Conservation (phyloP, 2,797 vertebrate species). For the Apogon talboti region DNA sequence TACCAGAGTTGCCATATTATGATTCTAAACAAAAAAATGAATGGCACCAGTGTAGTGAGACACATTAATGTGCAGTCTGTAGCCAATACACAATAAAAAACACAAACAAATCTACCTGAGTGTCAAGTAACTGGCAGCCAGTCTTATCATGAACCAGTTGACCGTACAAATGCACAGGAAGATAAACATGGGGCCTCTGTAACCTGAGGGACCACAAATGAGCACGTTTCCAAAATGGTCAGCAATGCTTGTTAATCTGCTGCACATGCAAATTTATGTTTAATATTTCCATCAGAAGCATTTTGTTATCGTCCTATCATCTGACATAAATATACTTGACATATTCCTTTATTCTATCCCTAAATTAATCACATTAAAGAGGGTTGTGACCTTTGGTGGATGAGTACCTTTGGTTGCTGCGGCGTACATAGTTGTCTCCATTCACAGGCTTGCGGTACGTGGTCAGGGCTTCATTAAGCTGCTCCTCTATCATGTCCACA, state of each 20-base stretch:
- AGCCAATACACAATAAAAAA: neutral
- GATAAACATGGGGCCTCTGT: conserved; percentile 90
- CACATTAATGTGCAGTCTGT: neutral
- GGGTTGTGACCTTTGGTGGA: neutral
- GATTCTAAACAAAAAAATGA: too few relatives aligned
- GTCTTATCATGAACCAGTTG: conserved; percentile 94
- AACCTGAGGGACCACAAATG: conserved; percentile 75
- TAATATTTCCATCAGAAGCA: too few relatives aligned
- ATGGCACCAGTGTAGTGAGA: too few relatives aligned
- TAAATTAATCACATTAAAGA: too few relatives aligned
- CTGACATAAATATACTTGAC: too few relatives aligned
- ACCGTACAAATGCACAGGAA: conserved; percentile 92
- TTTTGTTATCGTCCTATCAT: too few relatives aligned
- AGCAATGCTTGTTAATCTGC: too few relatives aligned
- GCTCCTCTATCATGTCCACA: conserved; percentile 92
- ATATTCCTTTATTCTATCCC: too few relatives aligned
- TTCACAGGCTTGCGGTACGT: conserved; percentile 93
- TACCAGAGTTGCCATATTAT: too few relatives aligned
- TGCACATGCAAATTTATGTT: too few relatives aligned
- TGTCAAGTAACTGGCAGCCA: conserved; percentile 91
- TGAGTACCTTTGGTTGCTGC: conserved; percentile 91
- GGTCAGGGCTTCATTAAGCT: conserved; percentile 93
- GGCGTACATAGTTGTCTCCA: conserved; percentile 93
- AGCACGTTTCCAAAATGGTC: neutral
- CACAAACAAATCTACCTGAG: conserved; percentile 84